These are phyloP conservation scores for Calameuta idolon DNA, from an alignment of 2,888 invertebrate genomes.

Conservation along the genomic window DNA sequence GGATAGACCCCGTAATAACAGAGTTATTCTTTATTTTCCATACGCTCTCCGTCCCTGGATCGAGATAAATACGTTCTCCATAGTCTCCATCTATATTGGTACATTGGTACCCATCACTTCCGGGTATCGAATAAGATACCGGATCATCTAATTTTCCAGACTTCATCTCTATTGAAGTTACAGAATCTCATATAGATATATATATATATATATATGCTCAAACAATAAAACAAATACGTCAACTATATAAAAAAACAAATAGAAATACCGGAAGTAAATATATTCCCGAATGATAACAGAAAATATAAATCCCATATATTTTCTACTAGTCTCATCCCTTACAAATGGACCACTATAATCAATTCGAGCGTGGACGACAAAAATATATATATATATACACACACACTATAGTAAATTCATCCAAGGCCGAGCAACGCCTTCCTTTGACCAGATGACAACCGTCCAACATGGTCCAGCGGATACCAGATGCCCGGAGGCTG, in stretches of 20 bases:
- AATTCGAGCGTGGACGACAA: not conserved
- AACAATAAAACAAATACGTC: not conserved
- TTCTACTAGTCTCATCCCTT: not conserved
- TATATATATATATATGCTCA: too few species aligned
- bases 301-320: not conserved
- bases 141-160: not conserved
- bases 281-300: not conserved
- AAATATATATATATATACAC: not conserved
- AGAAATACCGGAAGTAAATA: not conserved
- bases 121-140: not conserved
- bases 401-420: not conserved
- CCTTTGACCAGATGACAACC: not conserved
- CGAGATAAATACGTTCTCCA: not conserved
- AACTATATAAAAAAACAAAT: too few species aligned
- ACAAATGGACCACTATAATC: not conserved
- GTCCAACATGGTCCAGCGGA: not conserved
- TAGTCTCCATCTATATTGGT: not conserved
- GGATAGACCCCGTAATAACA: not conserved
- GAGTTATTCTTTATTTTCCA: conserved; percentile 1
- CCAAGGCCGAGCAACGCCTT: not conserved
- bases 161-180: not conserved
- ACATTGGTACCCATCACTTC: not conserved
- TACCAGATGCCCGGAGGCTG: not conserved
- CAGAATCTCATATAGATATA: not conserved
- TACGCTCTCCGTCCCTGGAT: not conserved